Conservation (phyloP, 1,140 invertebrate species). For the Schlechtendalia chinensis region DNA sequence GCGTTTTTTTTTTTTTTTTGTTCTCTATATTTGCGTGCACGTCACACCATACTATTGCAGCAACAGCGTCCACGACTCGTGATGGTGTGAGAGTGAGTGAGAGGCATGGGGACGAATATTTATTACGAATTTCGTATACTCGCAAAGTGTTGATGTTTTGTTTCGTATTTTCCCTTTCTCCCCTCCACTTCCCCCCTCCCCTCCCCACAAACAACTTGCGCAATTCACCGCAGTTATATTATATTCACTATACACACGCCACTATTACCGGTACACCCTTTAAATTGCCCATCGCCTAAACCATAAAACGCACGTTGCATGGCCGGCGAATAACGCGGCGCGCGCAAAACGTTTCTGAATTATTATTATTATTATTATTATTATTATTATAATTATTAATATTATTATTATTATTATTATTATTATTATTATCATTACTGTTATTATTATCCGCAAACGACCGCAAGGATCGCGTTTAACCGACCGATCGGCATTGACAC, state of each 20-base stretch:
- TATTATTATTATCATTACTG: no score
- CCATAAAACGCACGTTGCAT: slow-evolving; percentile 48
- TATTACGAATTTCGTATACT: slow-evolving; percentile 7
- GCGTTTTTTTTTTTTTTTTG: not conserved
- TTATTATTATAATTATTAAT: no score
- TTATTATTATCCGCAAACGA: not conserved
- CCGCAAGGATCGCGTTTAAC: not conserved
- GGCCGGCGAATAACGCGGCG: slow-evolving; percentile 6
- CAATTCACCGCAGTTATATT: no score
- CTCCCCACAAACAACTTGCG: no score
- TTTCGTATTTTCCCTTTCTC: slow-evolving; percentile 10
- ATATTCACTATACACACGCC: no score
- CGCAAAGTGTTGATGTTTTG: not conserved
- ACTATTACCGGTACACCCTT: slow-evolving; percentile 38
- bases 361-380: no score
- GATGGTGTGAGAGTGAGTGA: no score
- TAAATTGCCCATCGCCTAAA: slow-evolving; percentile 11
- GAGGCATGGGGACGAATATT: slow-evolving; percentile 26
- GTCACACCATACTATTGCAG: not conserved
- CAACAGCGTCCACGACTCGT: no score
- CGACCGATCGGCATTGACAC: not conserved
- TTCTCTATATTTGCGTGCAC: no score
- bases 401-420: no score
- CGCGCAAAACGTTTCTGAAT: not conserved
- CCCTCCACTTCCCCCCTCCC: not conserved